Base-by-base conservation (phyloP, 2,888 invertebrate species). In the Trachelus tabidus region DNA sequence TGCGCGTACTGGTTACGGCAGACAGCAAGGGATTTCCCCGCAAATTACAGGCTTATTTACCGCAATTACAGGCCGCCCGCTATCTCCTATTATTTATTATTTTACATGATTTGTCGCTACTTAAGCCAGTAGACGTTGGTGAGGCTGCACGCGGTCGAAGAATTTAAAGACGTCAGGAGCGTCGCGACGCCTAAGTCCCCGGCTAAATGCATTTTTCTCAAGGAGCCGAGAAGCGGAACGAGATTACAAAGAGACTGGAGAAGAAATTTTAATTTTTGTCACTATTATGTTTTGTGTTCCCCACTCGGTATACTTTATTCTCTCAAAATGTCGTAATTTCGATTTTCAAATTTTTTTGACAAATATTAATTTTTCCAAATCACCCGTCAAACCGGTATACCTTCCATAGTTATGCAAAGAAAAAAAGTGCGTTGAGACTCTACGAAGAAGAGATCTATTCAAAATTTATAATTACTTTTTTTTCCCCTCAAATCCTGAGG, bases 21-120 rank as follows among this genome's bases (percentile, higher is more conserved):
- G 34, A 71, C 73, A 73, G 73, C 77, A 69, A 73, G 69, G 73
- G 73, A 74, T 80, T 80, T 80, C 71, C 71, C 71, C 68, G 37
- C 73, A 77, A 79, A 79, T 79, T 80, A 79, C 77, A 68, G 69
- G 75, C 77, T 80, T 79, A 76, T 77, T 80, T 77, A 80, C 79
- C 79, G 77, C 77, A 80, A 80, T 80, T 80, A 79, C 79, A 73
- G 31, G 76, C 73, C 31, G 12, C 69, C 34, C 34, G 75, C 71
- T 34, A 34, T 71, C 30, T 71, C 71, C 31, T 33, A 71, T 76
- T 76, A 71, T 69, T 78, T 68, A 76, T 80, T 76, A 75, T 78
- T 73, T 30, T 69, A 23, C 11, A n/a, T 68, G 31, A 71, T 71
- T 71, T 71, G 71, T 71, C 6, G 71, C 23, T 56, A 56, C 56